phyloP scores from a whole-genome alignment of 2,888 invertebrate species.

The Pimpla rufipes region DNA sequence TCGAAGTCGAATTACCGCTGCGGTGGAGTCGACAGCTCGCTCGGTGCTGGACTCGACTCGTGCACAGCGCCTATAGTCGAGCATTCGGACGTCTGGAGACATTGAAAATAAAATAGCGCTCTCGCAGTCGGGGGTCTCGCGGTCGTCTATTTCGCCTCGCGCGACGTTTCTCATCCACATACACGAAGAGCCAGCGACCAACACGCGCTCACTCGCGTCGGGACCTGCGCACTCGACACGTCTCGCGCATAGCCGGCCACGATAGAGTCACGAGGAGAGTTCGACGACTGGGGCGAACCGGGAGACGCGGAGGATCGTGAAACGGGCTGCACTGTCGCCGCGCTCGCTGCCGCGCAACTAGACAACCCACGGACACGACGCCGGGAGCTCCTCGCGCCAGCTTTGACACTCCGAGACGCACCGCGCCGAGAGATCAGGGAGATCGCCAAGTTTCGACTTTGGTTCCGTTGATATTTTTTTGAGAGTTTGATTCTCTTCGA shows the following conservation, averaged over 20 bases:
- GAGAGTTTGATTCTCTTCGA: not conserved
- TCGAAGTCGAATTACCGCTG: constrained; percentile 38
- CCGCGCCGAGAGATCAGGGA: too few relatives aligned
- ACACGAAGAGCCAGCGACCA: too few relatives aligned
- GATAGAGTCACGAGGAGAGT: constrained; percentile 64
- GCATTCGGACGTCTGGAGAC: constrained; percentile 14
- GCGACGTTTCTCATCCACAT: constrained; percentile 1
- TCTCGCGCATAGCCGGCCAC: constrained; percentile 50
- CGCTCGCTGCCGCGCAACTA: constrained; percentile 48
- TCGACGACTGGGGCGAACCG: constrained; percentile 58
- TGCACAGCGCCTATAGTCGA: constrained; percentile 3
- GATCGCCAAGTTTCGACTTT: not conserved
- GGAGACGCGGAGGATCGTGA: constrained; percentile 50
- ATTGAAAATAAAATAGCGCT: constrained; percentile 42
- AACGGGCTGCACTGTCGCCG: constrained; percentile 46
- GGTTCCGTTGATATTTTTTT: not conserved
- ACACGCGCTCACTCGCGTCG: constrained; percentile 25
- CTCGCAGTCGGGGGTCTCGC: not conserved
- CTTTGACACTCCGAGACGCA: not conserved
- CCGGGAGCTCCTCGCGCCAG: constrained; percentile 8
- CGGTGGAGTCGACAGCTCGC: constrained; percentile 55
- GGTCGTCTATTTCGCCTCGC: constrained; percentile 20
- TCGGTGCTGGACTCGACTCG: not conserved
- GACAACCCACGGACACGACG: constrained; percentile 43
- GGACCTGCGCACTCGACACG: constrained; percentile 62